Evolutionary conservation across 2,113 vertebrate species (phyloP).

Genomic region (Cebidichthys violaceus): DNA sequence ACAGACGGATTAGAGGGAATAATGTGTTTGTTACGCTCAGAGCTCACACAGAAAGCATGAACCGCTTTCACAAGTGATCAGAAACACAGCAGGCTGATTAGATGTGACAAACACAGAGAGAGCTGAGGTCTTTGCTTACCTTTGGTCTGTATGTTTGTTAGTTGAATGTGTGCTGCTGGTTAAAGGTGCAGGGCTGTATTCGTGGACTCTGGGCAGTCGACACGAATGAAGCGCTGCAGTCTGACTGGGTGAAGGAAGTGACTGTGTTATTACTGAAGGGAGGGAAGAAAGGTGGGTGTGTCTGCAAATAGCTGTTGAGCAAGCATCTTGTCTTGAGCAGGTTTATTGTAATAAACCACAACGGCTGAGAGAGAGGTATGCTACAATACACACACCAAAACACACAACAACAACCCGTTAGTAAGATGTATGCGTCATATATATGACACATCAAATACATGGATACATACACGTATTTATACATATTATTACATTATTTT

Average conservation of each 20-base stretch:
- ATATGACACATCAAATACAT: neutral
- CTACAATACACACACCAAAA: neutral
- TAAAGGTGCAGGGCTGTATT: conserved; percentile 31
- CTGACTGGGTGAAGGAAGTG: conserved; percentile 55
- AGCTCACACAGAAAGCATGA: neutral
- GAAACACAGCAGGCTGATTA: neutral
- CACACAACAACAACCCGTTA: no score
- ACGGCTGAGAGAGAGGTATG: neutral
- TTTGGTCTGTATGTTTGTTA: conserved; percentile 13
- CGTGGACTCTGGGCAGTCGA: conserved; percentile 87
- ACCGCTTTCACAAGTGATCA: neutral
- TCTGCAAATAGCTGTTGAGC: conserved; percentile 43
- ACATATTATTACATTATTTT: neutral
- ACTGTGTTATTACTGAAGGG: conserved; percentile 42
- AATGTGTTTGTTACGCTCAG: neutral
- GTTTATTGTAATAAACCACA: neutral
- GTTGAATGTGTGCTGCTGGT: conserved; percentile 1
- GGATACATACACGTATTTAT: neutral
- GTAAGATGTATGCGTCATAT: neutral
- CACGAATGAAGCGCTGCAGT: conserved; percentile 74
- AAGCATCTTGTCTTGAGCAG: conserved; percentile 2
- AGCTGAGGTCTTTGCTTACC: conserved; percentile 50
- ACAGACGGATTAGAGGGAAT: neutral
- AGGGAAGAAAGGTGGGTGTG: conserved; percentile 73
- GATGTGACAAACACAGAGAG: neutral